Base-by-base conservation (phyloP, 2,888 invertebrate species). In the Luperina nickerlii region DNA sequence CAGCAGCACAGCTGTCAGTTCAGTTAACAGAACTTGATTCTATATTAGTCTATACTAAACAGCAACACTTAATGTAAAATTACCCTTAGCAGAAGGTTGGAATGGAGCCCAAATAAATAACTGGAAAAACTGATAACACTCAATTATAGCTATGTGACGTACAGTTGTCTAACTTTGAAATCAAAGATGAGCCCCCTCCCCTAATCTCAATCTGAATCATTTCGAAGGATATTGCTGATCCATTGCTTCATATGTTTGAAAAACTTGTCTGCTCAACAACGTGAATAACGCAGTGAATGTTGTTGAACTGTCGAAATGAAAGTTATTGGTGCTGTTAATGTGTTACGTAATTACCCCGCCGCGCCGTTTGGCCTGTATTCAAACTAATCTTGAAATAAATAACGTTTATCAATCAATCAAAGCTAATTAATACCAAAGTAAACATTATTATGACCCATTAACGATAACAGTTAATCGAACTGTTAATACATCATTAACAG, bases 341-440 rank as follows among this genome's bases (percentile, higher is more conserved):
- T 45, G 45, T 45, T 45, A 45, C 45, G 45, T 45, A 45, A 45
- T 45, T 11, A 45, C 0, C 45, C 45, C 45, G 0, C 45, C 32
- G 32, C 48, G n/a, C n/a, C 51, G 20, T 9, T 24, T 57, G n/a
- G 1, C 57, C 38, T 70, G 38, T 18, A 54, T 6, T 6, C 54
- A 18, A 38, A 45, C 5, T 27, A 18, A 48, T 57, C 45, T 79
- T n/a, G 8, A 32, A 48, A 48, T 32, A 42, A 51, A 79, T 74
- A 6, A 68, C 9, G 32, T 48, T 75, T 68, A 75, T 75, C 75
- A 75, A 62, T 81, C 67, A 68, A 54, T 67, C 32, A 38, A 24
- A 20, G 51, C 38, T 79, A 79, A 79, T 79, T 54, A 79, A 79
- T 54, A 57, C 45, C 13, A 72, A 79, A 73, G 65, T 65, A 72